These are phyloP conservation scores for Hypena proboscidalis DNA, from an alignment of 2,888 invertebrate genomes.

Conservation along the genomic window DNA sequence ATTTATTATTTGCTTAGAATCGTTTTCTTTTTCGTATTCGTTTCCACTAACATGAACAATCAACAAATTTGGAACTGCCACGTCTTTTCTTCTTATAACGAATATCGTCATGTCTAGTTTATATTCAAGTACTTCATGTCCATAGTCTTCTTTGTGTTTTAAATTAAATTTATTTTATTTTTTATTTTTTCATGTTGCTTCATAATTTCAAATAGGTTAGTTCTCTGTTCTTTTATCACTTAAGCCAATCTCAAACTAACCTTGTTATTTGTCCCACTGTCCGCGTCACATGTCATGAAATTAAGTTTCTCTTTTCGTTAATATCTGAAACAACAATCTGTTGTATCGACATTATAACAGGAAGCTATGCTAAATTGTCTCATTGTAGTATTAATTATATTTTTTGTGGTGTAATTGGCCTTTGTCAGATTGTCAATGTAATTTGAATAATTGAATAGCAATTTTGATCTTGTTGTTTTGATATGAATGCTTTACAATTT, in stretches of 20 bases:
- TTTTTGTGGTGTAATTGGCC: slow-evolving; percentile 10
- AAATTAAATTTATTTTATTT: too few relatives aligned
- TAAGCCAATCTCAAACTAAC: slow-evolving; percentile 28
- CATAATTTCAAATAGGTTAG: too few relatives aligned
- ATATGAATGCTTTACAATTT: too few relatives aligned
- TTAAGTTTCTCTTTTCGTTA: slow-evolving; percentile 62
- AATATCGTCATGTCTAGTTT: too few relatives aligned
- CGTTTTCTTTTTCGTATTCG: too few relatives aligned
- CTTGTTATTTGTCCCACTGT: slow-evolving; percentile 61
- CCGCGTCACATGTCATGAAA: slow-evolving; percentile 60
- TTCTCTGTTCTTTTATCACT: slow-evolving; percentile 10
- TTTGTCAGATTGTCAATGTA: slow-evolving; percentile 10
- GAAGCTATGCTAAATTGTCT: slow-evolving; percentile 26
- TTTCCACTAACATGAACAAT: too few relatives aligned
- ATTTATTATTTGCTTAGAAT: too few relatives aligned
- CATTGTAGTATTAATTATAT: slow-evolving; percentile 22
- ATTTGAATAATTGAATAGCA: slow-evolving; percentile 6
- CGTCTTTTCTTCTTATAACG: too few relatives aligned
- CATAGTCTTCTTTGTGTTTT: too few relatives aligned
- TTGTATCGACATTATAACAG: slow-evolving; percentile 24
- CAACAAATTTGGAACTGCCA: too few relatives aligned
- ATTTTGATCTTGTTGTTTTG: neutral
- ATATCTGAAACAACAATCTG: slow-evolving; percentile 52
- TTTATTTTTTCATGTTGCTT: too few relatives aligned
- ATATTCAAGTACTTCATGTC: too few relatives aligned